Conservation (phyloP, 2,888 invertebrate genomes). For the Heliconius ismenius region DNA sequence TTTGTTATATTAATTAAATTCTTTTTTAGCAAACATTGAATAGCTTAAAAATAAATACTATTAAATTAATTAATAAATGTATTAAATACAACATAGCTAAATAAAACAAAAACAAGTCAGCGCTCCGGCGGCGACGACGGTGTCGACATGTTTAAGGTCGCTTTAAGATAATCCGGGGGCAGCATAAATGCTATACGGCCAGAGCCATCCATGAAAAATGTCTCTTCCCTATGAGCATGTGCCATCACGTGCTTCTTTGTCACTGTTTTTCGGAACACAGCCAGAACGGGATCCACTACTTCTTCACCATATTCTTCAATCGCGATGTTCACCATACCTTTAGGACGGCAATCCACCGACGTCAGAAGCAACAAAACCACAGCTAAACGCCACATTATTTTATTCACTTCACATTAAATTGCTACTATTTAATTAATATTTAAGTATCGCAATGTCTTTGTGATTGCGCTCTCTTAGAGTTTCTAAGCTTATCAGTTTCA, state of each 20-base stretch:
- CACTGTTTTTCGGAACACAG: neutral
- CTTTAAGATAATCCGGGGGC: slow-evolving; percentile 12
- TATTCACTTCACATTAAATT: neutral
- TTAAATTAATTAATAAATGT: neutral
- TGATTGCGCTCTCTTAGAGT: slow-evolving; percentile 22
- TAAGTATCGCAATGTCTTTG: neutral
- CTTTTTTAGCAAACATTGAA: neutral
- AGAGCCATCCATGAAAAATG: neutral
- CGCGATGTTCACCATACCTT: neutral
- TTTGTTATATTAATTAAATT: too few relatives aligned
- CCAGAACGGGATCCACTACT: neutral
- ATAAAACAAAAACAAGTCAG: neutral
- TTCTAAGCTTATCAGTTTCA: slow-evolving; percentile 25
- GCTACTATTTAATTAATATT: neutral
- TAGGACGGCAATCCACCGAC: slow-evolving; percentile 5
- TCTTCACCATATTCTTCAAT: slow-evolving; percentile 14
- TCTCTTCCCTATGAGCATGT: neutral
- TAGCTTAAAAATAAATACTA: neutral
- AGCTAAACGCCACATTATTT: slow-evolving; percentile 24
- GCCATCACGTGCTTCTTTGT: slow-evolving; percentile 1
- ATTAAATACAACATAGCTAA: neutral
- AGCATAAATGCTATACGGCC: neutral
- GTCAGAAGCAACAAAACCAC: slow-evolving; percentile 20
- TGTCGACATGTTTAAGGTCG: slow-evolving; percentile 6
- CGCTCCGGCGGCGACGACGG: slow-evolving; percentile 12